These are phyloP conservation scores for Colostygia pectinataria DNA, from an alignment of 2,888 invertebrate species.

Conservation along the genomic window DNA sequence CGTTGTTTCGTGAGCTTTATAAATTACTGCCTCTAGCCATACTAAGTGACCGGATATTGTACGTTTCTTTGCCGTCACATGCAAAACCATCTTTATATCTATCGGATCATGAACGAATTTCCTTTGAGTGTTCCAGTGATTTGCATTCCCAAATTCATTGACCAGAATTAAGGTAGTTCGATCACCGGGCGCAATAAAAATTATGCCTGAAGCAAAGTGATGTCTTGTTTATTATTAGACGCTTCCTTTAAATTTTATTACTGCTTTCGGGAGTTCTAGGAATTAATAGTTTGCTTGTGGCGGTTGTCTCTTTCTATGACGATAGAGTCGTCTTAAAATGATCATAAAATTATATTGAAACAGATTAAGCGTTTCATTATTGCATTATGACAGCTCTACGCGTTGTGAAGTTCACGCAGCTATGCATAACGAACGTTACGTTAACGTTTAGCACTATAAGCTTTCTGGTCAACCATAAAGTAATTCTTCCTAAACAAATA, in stretches of 20 bases:
- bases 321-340: slow-evolving; percentile 10
- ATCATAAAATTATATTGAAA: no score
- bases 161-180: slow-evolving; percentile 77
- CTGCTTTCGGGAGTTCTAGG: slow-evolving; percentile 34
- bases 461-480: background rate
- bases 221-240: slow-evolving; percentile 61
- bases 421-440: no score
- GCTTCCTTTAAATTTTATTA: slow-evolving; percentile 58
- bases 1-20: slow-evolving; percentile 68
- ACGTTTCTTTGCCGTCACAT: slow-evolving; percentile 30
- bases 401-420: no score
- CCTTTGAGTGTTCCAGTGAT: slow-evolving; percentile 39
- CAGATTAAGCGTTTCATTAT: no score
- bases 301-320: slow-evolving; percentile 11
- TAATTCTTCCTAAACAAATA: slow-evolving; percentile 38
- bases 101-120: slow-evolving; percentile 35
- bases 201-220: slow-evolving; percentile 60
- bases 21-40: slow-evolving; percentile 74
- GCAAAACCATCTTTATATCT: slow-evolving; percentile 32
- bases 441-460: no score
- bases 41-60: slow-evolving; percentile 74
- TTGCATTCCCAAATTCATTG: slow-evolving; percentile 77
- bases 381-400: no score
- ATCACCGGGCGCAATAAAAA: slow-evolving; percentile 66
- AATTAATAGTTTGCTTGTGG: slow-evolving; percentile 30